phyloP scores from a whole-genome alignment of 1,140 invertebrate species.

The Capitella teleta region DNA sequence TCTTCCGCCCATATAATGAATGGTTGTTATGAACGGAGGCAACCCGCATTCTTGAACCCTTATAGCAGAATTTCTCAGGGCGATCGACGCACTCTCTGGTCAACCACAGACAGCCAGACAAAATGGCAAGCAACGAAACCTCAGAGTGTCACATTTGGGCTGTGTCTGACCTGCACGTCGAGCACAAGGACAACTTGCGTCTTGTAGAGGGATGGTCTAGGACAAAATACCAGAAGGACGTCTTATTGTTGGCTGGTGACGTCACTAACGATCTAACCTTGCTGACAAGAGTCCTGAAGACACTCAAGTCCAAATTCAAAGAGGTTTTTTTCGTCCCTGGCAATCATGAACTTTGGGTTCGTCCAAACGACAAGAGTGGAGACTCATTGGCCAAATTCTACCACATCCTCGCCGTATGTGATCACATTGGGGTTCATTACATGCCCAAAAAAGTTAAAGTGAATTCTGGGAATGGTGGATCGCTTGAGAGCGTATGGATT shows the following conservation, averaged over 20 bases:
- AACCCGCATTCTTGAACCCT: too few relatives aligned
- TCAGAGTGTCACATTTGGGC: conserved; percentile 9
- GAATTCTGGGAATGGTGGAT: too few relatives aligned
- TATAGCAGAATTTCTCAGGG: too few relatives aligned
- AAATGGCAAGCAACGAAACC: too few relatives aligned
- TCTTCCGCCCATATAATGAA: too few relatives aligned
- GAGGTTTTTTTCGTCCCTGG: conserved; percentile 16
- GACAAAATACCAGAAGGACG: conserved; percentile 10
- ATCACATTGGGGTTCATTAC: conserved; percentile 2
- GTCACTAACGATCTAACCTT: conserved; percentile 12
- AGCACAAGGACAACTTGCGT: conserved; percentile 13
- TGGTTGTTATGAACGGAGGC: too few relatives aligned
- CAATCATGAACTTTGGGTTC: conserved; percentile 17
- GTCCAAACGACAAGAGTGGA: background rate
- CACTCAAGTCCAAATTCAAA: conserved; percentile 7
- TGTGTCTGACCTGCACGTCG: conserved; percentile 15
- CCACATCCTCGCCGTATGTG: conserved; percentile 11
- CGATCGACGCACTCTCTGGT: too few relatives aligned
- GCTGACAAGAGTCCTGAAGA: conserved; percentile 9
- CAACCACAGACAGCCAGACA: too few relatives aligned
- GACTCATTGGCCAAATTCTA: conserved; percentile 16
- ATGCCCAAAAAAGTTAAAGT: conserved; percentile 5
- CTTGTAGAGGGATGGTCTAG: conserved; percentile 10
- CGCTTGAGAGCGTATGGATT: conserved; percentile 11
- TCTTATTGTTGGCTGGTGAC: conserved; percentile 14